Base-by-base conservation (phyloP, 2,888 invertebrate genomes). In the Diloba caeruleocephala region DNA sequence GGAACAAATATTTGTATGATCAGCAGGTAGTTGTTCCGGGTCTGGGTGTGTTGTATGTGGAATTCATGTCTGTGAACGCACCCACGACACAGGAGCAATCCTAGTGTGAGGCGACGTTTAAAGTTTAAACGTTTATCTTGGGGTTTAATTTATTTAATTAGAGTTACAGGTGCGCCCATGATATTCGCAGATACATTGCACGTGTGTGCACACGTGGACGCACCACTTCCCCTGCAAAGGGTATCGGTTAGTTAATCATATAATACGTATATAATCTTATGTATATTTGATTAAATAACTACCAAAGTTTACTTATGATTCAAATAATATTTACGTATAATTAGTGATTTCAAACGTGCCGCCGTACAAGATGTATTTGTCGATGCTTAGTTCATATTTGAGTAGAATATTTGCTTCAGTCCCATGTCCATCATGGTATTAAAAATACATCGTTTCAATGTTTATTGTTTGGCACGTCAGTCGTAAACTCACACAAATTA, bases 311-410 rank as follows among this genome's bases (percentile, higher is more conserved):
- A 5, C 15, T 4, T 1, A 8, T 10, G 7, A 34, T n/a, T n/a
- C n/a, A n/a, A n/a, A n/a, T n/a, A 25, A 33, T 33, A 32, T 26
- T 43, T 54, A 12, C n/a, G 0, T 13, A 17, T 19, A 14, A 29
- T 55, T 6, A 46, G 3, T 13, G 7, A 13, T 26, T 23, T 12
- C 28, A n/a, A 9, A 13, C 54, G 8, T 26, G 7, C 9, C 0
- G 2, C 1, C 13, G 10, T 12, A 10, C 4, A 3, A 28, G 9
- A 4, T 25, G 13, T 29, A 13, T 15, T 13, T 36, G 34, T 13
- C 5, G 9, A 1, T 36, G 5, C 21, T 9, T 9, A 23, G 10
- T 12, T 12, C 13, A 12, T 21, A 36, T 36, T 36, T 12, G 13
- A 19, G 12, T 12, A 10, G 9, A 17, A 15, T 12, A 38, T 38